Evolutionary conservation across 2,113 vertebrate species (phyloP), one percentile per base, ranked within the genome.

Genomic region (crab-eating macaque (Macaca fascicularis)): DNA sequence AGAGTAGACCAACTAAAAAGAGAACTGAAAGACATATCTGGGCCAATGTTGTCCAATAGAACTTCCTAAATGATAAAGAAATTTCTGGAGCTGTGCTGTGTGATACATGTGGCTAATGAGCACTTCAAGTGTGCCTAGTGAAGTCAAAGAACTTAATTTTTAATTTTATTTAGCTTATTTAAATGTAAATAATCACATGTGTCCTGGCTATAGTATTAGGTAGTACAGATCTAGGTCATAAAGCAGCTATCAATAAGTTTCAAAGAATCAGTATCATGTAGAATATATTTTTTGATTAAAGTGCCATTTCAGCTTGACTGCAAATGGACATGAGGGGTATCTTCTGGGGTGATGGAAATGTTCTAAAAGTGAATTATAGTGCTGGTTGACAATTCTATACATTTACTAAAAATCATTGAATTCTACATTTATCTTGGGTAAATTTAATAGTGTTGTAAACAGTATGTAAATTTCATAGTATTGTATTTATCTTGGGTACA

Each of bases 341-440:
- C 50, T 97, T 75, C 23, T 45, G 43, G 40, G 14, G 11, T 45
- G n/a, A 43, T 67, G 57, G 20, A 48, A 94, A 80, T 81, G 9
- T 85, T 40, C 38, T 40, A 6, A 93, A 82, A 90, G 50, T 92
- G 22, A 25, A 57, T 45, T 55, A 6, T 19, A 38, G 6, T 52
- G 35, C 61, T 92, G 59, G 6, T 45, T 79, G 40, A 79, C 1
- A 80, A 67, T 64, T 48, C 69, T 38, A 81, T 38, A 55, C 5
- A 87, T 59, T 90, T 95, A 64, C 43, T 81, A 61, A 93, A 95
- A 87, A 27, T 69, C 9, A 70, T 55, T 89, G n/a, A 95, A 82
- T 82, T 72, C 17, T 85, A 43, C 19, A 67, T 5, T 82, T 87
- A 82, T 16, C 6, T 30, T 14, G 11, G 7, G 27, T 74, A 14